Evolutionary conservation across 2,113 vertebrate genomes (phyloP).

Genomic region (Nannospalax galili): DNA sequence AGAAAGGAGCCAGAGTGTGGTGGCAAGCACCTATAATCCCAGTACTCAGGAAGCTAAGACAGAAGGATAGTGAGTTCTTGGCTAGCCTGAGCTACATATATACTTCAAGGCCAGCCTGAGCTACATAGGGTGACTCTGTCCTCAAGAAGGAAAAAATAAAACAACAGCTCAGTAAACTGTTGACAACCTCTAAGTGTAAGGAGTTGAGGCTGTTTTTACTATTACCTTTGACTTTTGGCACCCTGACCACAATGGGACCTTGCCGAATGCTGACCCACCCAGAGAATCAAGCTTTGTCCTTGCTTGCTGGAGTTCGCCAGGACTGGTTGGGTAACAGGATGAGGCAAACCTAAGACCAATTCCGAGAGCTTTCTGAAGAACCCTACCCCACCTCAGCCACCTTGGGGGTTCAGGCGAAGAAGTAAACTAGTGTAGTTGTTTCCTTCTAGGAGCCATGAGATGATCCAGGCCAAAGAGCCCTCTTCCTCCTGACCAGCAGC

Average conservation of each 20-base stretch:
- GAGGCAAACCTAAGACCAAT: neutral
- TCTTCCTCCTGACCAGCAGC: neutral
- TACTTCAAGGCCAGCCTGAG: neutral
- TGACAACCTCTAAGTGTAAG: neutral
- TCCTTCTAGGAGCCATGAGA: conserved; percentile 81
- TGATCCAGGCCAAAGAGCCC: conserved; percentile 76
- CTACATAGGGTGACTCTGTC: neutral
- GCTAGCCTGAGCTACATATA: neutral
- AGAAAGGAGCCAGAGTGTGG: neutral
- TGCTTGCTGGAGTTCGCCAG: neutral
- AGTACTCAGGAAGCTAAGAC: neutral
- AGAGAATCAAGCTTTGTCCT: neutral
- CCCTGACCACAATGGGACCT: neutral
- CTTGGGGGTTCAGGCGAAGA: conserved; percentile 82
- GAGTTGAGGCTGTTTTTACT: neutral
- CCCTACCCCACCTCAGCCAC: conserved; percentile 59
- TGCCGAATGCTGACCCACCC: neutral
- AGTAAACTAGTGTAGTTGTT: conserved; percentile 83
- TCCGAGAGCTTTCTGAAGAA: conserved; percentile 23
- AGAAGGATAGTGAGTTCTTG: neutral
- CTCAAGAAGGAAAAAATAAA: neutral
- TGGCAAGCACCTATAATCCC: neutral
- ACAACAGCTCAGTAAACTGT: neutral
- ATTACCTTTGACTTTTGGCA: neutral
- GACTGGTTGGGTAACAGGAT: neutral